Evolutionary conservation across 2,888 invertebrate genomes (phyloP).

Genomic region (Coremacera marginata): DNA sequence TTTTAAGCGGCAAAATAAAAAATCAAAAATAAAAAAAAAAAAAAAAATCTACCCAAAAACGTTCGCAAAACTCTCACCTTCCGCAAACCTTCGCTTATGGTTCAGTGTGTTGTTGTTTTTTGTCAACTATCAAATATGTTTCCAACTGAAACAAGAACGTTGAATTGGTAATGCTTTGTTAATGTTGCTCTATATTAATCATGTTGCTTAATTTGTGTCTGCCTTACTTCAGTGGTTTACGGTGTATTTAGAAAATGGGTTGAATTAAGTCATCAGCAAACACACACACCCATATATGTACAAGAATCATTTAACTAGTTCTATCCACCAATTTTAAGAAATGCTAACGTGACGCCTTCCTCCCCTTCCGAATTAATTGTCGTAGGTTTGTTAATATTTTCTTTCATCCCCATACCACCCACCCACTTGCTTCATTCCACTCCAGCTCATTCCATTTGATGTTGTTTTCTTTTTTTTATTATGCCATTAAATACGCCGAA

Average conservation of each 20-base stretch:
- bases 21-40: too few species aligned
- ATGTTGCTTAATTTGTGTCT: neutral
- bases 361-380: slow-evolving; percentile 27
- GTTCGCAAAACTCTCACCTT: too few species aligned
- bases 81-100: too few species aligned
- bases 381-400: neutral
- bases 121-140: too few species aligned
- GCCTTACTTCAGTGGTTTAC: neutral
- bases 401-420: neutral
- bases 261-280: neutral
- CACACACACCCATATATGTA: too few species aligned
- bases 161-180: too few species aligned
- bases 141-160: too few species aligned
- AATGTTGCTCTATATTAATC: neutral
- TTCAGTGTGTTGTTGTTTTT: too few species aligned
- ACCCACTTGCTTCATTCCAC: neutral
- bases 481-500: neutral
- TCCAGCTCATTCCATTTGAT: neutral
- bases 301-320: neutral
- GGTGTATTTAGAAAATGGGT: neutral
- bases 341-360: neutral
- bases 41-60: too few species aligned
- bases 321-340: too few species aligned
- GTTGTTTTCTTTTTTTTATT: neutral
- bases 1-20: too few species aligned